phyloP scores from a whole-genome alignment of 2,797 vertebrate genomes.

The Remorina albescens region DNA sequence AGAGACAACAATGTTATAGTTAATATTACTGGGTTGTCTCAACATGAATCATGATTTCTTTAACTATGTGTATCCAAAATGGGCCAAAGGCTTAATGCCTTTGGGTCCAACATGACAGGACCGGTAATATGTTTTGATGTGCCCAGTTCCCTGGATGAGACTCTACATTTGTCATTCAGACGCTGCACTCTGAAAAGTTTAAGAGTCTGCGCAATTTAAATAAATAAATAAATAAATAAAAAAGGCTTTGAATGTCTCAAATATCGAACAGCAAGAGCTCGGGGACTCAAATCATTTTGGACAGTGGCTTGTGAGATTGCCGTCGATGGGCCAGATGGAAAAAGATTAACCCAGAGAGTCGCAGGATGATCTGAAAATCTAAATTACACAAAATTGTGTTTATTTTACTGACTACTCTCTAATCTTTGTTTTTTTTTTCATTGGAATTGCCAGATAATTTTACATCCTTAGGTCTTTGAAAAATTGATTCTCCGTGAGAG shows the following conservation, averaged over 20 bases:
- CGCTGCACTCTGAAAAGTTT: slow-evolving; percentile 44
- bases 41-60: slow-evolving; percentile 54
- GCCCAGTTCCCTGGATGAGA: slow-evolving; percentile 27
- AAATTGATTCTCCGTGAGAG: not conserved
- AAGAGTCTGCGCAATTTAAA: not conserved
- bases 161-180: slow-evolving; percentile 56
- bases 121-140: slow-evolving; percentile 68
- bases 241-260: not conserved
- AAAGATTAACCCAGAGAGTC: slow-evolving; percentile 4
- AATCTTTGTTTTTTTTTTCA: not conserved
- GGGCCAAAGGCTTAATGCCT: slow-evolving; percentile 50
- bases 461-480: not conserved
- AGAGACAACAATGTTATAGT: slow-evolving; percentile 36
- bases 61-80: slow-evolving; percentile 52
- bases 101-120: slow-evolving; percentile 50
- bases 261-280: slow-evolving; percentile 5
- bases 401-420: not conserved
- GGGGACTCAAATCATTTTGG: not conserved
- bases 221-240: not conserved
- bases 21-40: slow-evolving; percentile 45
- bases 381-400: not conserved
- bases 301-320: slow-evolving; percentile 1
- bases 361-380: not conserved
- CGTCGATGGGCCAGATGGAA: not conserved
- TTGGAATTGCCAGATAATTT: not conserved